phyloP scores from a whole-genome alignment of 2,888 invertebrate species.

The Pardosa pseudoannulata region DNA sequence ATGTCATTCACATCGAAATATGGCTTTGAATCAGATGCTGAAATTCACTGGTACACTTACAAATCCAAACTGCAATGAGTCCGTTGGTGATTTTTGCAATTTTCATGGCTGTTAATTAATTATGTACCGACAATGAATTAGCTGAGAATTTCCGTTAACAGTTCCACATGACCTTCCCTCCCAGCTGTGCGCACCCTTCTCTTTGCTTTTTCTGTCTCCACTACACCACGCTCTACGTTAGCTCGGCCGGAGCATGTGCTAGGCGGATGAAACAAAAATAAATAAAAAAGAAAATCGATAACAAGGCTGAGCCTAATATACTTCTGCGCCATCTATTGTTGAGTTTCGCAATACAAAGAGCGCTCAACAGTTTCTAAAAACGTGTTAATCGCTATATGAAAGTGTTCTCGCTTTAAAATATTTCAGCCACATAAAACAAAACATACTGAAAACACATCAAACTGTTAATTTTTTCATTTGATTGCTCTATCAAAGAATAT shows the following conservation, averaged over 20 bases:
- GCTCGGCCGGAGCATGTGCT: too few species aligned
- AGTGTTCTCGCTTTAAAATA: too few species aligned
- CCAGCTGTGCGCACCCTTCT: neutral
- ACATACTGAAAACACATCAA: too few species aligned
- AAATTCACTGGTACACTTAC: slow-evolving; percentile 32
- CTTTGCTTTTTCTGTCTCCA: neutral
- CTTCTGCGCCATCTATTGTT: neutral
- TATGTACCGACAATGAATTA: neutral
- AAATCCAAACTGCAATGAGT: slow-evolving; percentile 42
- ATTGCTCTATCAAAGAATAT: too few species aligned
- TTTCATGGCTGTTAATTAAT: neutral
- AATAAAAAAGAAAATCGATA: neutral
- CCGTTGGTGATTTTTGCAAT: slow-evolving; percentile 15
- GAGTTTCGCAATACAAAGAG: too few species aligned
- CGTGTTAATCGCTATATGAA: too few species aligned
- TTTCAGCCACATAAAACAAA: too few species aligned
- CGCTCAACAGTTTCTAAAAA: too few species aligned
- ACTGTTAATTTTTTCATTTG: too few species aligned
- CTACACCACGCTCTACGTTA: too few species aligned
- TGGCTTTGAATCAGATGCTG: neutral
- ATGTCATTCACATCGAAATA: slow-evolving; percentile 27
- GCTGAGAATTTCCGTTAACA: neutral
- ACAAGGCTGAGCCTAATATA: neutral
- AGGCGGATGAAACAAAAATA: neutral
- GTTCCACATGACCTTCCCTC: neutral